A percentile compares a stretch with the other conserved stretches of the same genome.
phyloP scores from a whole-genome alignment of 2,113 vertebrate genomes.

The Rhynchopsitta pachyrhyncha region DNA sequence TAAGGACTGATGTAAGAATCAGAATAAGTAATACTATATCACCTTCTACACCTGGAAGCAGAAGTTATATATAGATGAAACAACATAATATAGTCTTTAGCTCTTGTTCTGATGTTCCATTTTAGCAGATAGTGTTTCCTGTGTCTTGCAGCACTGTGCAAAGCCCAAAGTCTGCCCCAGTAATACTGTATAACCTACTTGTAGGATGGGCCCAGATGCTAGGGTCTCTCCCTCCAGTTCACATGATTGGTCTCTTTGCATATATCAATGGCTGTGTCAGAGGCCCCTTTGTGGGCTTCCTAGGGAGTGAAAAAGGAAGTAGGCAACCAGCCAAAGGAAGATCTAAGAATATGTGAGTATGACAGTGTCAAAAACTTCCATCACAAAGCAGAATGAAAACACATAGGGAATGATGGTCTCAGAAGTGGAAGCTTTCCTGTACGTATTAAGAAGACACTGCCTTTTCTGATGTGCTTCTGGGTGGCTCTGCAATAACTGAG shows the following conservation, averaged over 20 bases:
- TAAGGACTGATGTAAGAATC: neutral
- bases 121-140: neutral
- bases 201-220: neutral
- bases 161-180: neutral
- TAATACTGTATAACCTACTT: neutral
- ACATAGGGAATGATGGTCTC: accelerated
- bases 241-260: neutral
- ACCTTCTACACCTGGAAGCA: neutral
- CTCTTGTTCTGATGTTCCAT: neutral
- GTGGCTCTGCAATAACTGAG: neutral
- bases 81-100: neutral
- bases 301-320: neutral
- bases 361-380: neutral
- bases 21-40: neutral
- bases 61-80: neutral
- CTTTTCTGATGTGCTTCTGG: neutral
- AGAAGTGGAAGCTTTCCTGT: neutral
- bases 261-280: neutral
- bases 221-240: neutral
- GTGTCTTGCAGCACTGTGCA: neutral
- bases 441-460: neutral
- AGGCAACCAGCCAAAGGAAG: neutral
- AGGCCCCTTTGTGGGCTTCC: neutral
- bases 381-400: neutral
- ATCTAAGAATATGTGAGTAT: neutral